Base-by-base conservation (phyloP, 2,888 invertebrate species). In the Gymnocheta viridis region DNA sequence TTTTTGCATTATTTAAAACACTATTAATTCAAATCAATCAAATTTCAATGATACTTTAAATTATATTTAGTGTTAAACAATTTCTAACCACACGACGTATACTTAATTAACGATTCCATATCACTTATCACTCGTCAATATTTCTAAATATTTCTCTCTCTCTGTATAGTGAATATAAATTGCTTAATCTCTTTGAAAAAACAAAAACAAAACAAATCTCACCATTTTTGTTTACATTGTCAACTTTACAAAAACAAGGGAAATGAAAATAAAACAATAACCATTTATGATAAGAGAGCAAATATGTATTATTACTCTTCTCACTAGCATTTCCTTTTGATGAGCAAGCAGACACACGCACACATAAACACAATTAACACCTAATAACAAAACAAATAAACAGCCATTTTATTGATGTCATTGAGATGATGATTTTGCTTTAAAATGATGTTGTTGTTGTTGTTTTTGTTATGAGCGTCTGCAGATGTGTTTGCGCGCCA, bases 401-500 rank as follows among this genome's bases (percentile, higher is more conserved):
- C 49, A 64, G 35, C 32, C 58, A 70, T 74, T 69, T 79, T 47
- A 64, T 79, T 69, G 67, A 79, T 82, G 79, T 74, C 78, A 70
- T 70, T 79, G n/a, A n/a, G n/a, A n/a, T n/a, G 76, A 76, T 80
- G 70, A 83, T 70, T 79, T 79, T 64, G 69, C 69, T 69, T 74
- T 54, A 54, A 73, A 69, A 22, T 51, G 19, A 49, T 38, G 32
- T 78, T 54, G 44, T 49, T 60, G 19, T 58, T 38, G 32, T 78
- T 54, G 44, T 49, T 60, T n/a, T 60, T 51, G n/a, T 69, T 38
- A 17, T 49, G 10, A 32, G 82, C 47, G 29, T 47, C 67, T 60
- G 22, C 9, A 74, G 29, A 67, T 67, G 56, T 81, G 56, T 74
- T 74, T 81, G 22, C 62, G 81, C 81, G 81, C 81, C 81, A 82